Percentiles rank a stretch among this genome's conserved stretches.
phyloP scores from a whole-genome alignment of 1,140 invertebrate species.

The Aethina tumida region DNA sequence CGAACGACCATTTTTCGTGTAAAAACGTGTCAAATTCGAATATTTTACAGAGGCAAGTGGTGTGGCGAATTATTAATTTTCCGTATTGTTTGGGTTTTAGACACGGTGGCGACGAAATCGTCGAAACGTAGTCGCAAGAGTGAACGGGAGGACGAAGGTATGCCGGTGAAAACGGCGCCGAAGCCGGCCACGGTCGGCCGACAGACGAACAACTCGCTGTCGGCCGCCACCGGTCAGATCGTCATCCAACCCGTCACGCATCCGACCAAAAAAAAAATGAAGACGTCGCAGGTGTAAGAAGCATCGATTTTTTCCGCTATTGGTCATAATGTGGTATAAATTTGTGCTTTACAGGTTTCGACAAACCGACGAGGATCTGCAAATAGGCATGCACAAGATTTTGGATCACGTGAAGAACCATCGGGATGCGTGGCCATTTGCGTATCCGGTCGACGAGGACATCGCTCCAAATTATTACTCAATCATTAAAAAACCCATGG shows the following conservation, averaged over 20 bases:
- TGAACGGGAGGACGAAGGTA: neutral
- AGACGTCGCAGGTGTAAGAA: conserved; percentile 56
- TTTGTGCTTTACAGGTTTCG: conserved; percentile 48
- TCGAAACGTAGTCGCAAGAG: conserved; percentile 10
- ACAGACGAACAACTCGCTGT: conserved; percentile 79
- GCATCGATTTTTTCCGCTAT: conserved; percentile 4
- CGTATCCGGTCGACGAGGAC: conserved; percentile 82
- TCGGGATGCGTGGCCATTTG: conserved; percentile 85
- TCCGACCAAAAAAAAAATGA: conserved; percentile 44
- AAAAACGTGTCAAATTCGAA: conserved; percentile 6
- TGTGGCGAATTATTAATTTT: neutral
- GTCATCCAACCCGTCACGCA: conserved; percentile 51
- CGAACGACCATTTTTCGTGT: neutral
- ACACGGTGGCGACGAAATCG: conserved; percentile 8
- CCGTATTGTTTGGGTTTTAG: conserved; percentile 1
- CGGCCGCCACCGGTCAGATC: conserved; percentile 71
- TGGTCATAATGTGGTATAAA: neutral
- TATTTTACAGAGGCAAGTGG: neutral
- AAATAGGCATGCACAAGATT: conserved; percentile 82
- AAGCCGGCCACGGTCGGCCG: conserved; percentile 42
- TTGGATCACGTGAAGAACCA: conserved; percentile 74
- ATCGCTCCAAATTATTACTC: conserved; percentile 82
- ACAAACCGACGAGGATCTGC: conserved; percentile 70
- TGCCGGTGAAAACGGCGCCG: conserved; percentile 2
- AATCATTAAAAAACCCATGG: conserved; percentile 71